Base-by-base conservation (phyloP, 2,113 vertebrate species). In the Lophotis ruficrista region DNA sequence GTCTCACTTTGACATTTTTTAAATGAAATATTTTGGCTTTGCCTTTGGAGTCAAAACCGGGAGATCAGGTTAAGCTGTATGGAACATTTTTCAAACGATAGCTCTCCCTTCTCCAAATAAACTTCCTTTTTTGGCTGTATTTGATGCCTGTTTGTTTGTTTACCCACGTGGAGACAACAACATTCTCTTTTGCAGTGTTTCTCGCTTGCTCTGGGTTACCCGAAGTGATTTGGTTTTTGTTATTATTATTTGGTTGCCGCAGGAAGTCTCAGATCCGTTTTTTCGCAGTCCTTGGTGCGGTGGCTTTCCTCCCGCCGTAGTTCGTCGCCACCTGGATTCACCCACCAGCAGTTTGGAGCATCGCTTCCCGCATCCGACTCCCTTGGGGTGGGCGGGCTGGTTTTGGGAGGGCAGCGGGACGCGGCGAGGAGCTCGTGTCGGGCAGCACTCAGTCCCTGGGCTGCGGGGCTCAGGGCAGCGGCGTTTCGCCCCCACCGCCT, bases 1-100 rank as follows among this genome's bases (percentile, higher is more conserved):
- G 65, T 70, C 93, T 94, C 76, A 5, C 83, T 92, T 62, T 7
- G 21, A 81, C 80, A 37, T 92, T 80, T 93, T 81, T 66, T 8
- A 80, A 92, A 92, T 77, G n/a, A 81, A 89, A 70, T 78, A 53
- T 68, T 96, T 81, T 97, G 93, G 83, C 83, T 94, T 90, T 68
- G 48, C 62, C 70, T 83, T 90, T 89, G 71, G 79, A 94, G 92
- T 83, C 54, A 6, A 30, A 61, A 35, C 23, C 14, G 24, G 45
- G 83, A 86, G 91, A 83, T 94, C 83, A 77, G 86, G 91, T 94
- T 81, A 70, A 96, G 56, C 41, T 66, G 20, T 8, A 8, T 14
- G 54, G 71, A 73, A 13, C 22, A 4, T 16, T 73, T 85, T 33
- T 43, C 23, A n/a, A 75, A 65, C 70, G 64, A 43, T 37, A 75